phyloP scores from a whole-genome alignment of 1,140 invertebrate species.

The Drosophila repletoides region DNA sequence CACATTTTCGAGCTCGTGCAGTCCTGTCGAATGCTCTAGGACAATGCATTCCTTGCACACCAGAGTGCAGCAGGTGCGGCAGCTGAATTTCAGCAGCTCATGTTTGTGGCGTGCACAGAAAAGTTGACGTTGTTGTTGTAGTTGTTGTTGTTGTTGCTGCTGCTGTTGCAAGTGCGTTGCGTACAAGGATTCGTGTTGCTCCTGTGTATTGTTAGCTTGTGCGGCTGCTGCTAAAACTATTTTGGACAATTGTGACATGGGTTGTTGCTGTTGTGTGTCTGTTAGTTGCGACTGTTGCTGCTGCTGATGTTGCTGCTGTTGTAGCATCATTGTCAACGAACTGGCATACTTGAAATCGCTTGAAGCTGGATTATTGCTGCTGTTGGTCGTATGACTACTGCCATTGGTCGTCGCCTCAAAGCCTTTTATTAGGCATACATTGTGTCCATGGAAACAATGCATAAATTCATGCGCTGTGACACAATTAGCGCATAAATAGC shows the following conservation, averaged over 20 bases:
- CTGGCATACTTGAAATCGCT: slow-evolving; percentile 73
- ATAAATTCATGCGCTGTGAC: slow-evolving; percentile 99
- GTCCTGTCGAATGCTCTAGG: slow-evolving; percentile 91
- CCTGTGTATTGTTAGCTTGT: slow-evolving; percentile 42
- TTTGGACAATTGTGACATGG: slow-evolving; percentile 73
- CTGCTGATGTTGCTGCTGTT: slow-evolving; percentile 71
- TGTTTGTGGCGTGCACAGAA: slow-evolving; percentile 88
- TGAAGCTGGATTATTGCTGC: slow-evolving; percentile 62
- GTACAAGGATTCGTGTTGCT: slow-evolving; percentile 47
- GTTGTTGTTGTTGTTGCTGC: slow-evolving; percentile 35
- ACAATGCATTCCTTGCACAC: slow-evolving; percentile 97
- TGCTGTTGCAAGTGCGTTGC: slow-evolving; percentile 44
- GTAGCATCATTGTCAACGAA: slow-evolving; percentile 78
- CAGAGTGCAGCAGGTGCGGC: slow-evolving; percentile 93
- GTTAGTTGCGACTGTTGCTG: slow-evolving; percentile 36
- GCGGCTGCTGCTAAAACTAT: slow-evolving; percentile 68
- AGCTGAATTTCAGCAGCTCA: slow-evolving; percentile 95
- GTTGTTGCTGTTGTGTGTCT: slow-evolving; percentile 48
- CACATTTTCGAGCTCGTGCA: slow-evolving; percentile 91
- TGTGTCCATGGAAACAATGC: slow-evolving; percentile 98
- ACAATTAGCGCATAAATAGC: slow-evolving; percentile 97
- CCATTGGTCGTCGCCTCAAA: slow-evolving; percentile 47
- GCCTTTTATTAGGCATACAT: slow-evolving; percentile 85
- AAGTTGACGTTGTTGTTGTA: slow-evolving; percentile 57
- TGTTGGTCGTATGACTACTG: slow-evolving; percentile 9